These are phyloP conservation scores for Deladenus siricidicola DNA, from an alignment of 2,888 invertebrate genomes.

Conservation along the genomic window DNA sequence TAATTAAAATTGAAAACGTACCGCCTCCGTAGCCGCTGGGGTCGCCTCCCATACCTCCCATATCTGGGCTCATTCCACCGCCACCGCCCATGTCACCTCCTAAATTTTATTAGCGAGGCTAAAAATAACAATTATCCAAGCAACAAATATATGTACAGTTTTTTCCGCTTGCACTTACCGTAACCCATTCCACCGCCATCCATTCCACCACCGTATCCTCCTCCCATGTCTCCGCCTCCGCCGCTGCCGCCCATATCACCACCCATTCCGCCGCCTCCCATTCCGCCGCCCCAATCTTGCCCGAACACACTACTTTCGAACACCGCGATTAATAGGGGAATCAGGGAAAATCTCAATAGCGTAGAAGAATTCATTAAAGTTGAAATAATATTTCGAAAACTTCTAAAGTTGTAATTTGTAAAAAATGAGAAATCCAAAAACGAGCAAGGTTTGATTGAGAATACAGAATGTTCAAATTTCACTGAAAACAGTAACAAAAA, in stretches of 20 bases:
- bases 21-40: slow-evolving; percentile 34
- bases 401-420: too few species aligned
- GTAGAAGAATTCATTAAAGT: too few species aligned
- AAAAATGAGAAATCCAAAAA: too few species aligned
- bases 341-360: too few species aligned
- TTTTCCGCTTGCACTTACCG: neutral
- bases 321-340: too few species aligned
- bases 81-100: slow-evolving; percentile 22
- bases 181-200: slow-evolving; percentile 10
- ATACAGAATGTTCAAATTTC: too few species aligned
- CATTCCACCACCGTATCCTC: slow-evolving; percentile 27
- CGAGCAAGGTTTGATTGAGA: too few species aligned
- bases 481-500: too few species aligned
- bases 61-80: slow-evolving; percentile 11
- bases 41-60: slow-evolving; percentile 21
- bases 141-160: neutral
- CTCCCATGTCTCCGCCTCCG: slow-evolving; percentile 31
- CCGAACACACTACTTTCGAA: neutral
- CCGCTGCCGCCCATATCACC: slow-evolving; percentile 17
- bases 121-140: neutral
- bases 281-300: slow-evolving; percentile 11
- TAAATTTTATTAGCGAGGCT: neutral
- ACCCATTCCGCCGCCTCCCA: slow-evolving; percentile 25
- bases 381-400: too few species aligned
- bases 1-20: slow-evolving; percentile 9